Evolutionary conservation across 2,797 vertebrate genomes (phyloP).

Genomic region (Choloepus didactylus): DNA sequence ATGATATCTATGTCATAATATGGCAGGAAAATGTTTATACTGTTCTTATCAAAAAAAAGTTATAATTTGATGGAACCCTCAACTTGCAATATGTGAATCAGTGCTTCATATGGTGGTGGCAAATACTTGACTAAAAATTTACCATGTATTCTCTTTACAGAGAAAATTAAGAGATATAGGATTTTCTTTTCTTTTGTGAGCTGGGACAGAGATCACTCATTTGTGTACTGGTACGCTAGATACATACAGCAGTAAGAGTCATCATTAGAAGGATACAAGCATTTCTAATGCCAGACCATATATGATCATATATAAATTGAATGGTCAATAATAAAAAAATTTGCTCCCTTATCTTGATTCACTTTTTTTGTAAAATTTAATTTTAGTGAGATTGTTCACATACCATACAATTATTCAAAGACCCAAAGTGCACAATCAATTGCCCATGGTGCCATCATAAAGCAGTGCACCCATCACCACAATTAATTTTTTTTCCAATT

Average conservation of each 20-base stretch:
- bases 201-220: neutral
- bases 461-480: no score
- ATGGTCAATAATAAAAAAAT: neutral
- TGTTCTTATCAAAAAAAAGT: neutral
- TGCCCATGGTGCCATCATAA: no score
- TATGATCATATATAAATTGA: neutral
- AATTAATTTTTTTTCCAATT: no score
- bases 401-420: no score
- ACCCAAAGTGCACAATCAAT: no score
- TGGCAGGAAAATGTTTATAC: neutral
- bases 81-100: neutral
- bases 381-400: no score
- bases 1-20: neutral
- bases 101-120: neutral
- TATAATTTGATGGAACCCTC: neutral
- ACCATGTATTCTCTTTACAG: neutral
- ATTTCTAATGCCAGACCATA: neutral
- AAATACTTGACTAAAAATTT: conserved; percentile 11
- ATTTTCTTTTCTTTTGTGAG: neutral
- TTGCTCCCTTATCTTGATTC: neutral
- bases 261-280: neutral
- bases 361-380: no score
- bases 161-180: neutral
- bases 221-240: neutral
- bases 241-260: neutral